Evolutionary conservation across 1,140 invertebrate genomes (phyloP).

Genomic region (Microplitis demolitor): DNA sequence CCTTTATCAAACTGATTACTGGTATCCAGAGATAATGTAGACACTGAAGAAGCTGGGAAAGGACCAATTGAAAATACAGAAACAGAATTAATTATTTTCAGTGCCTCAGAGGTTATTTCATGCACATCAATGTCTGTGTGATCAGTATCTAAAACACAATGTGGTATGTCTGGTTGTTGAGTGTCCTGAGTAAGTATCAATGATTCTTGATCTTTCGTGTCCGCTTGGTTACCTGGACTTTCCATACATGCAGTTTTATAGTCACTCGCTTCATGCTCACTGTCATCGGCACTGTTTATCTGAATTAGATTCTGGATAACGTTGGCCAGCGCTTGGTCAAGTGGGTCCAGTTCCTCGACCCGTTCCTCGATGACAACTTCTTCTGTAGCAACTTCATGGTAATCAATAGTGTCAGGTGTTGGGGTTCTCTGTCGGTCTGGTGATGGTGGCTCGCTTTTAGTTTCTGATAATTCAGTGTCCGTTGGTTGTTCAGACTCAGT

Average conservation of each 20-base stretch:
- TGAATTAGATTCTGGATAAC: constrained; percentile 55
- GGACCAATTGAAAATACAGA: constrained; percentile 56
- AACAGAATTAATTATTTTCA: not conserved
- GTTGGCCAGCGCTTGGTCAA: constrained; percentile 53
- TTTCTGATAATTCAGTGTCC: constrained; percentile 53
- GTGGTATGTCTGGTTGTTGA: not conserved
- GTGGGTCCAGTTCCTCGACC: constrained; percentile 41
- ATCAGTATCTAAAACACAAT: constrained; percentile 4
- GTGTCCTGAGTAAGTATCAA: not conserved
- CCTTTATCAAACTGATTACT: too few species aligned
- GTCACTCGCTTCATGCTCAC: constrained; percentile 27
- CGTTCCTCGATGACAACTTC: not conserved
- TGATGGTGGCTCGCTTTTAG: constrained; percentile 47
- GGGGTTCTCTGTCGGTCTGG: constrained; percentile 53
- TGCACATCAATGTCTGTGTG: not conserved
- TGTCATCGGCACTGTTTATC: constrained; percentile 40
- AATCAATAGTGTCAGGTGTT: constrained; percentile 49
- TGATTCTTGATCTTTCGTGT: not conserved
- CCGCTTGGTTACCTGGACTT: not conserved
- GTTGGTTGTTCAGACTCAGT: constrained; percentile 62
- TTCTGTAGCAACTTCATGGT: not conserved
- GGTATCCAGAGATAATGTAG: not conserved
- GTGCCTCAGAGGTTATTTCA: not conserved
- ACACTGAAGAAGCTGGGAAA: constrained; percentile 28
- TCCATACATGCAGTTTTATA: not conserved